These are phyloP conservation scores for Porites australiensis DNA, from an alignment of 64 coral and sea anemone genomes.

Conservation along the genomic window DNA sequence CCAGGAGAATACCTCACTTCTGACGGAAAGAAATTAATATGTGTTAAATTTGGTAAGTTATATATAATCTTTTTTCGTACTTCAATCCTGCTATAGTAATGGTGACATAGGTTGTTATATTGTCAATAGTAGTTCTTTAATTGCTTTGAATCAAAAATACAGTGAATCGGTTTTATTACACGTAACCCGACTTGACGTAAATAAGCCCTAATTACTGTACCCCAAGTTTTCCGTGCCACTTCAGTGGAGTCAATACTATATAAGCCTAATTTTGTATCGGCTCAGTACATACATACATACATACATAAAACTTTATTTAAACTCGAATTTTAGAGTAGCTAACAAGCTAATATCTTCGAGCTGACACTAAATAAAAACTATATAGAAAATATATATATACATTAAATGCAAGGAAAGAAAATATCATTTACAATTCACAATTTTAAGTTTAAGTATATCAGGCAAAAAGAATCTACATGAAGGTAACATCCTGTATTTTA, in stretches of 20 bases:
- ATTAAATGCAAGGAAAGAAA: too few relatives aligned
- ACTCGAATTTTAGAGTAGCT: too few relatives aligned
- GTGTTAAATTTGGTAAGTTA: slow-evolving; percentile 89
- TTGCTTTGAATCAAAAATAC: background rate
- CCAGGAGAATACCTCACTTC: slow-evolving; percentile 82
- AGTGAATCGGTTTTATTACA: background rate
- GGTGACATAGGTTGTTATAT: slow-evolving; percentile 2
- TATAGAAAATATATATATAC: too few relatives aligned
- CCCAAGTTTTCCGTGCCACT: background rate
- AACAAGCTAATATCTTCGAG: too few relatives aligned
- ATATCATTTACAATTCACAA: too few relatives aligned
- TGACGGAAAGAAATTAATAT: slow-evolving; percentile 80
- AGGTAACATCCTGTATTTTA: too few relatives aligned
- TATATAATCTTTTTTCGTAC: background rate
- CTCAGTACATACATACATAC: too few relatives aligned
- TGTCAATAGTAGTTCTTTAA: background rate
- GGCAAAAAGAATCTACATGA: too few relatives aligned
- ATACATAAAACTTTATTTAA: too few relatives aligned
- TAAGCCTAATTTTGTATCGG: background rate
- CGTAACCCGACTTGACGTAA: background rate
- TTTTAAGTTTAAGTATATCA: too few relatives aligned
- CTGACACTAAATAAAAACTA: too few relatives aligned
- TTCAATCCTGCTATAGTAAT: background rate
- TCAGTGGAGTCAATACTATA: background rate
- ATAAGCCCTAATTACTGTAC: background rate